Evolutionary conservation across 1,140 invertebrate genomes (phyloP).

Genomic region (Camponotus pennsylvanicus): DNA sequence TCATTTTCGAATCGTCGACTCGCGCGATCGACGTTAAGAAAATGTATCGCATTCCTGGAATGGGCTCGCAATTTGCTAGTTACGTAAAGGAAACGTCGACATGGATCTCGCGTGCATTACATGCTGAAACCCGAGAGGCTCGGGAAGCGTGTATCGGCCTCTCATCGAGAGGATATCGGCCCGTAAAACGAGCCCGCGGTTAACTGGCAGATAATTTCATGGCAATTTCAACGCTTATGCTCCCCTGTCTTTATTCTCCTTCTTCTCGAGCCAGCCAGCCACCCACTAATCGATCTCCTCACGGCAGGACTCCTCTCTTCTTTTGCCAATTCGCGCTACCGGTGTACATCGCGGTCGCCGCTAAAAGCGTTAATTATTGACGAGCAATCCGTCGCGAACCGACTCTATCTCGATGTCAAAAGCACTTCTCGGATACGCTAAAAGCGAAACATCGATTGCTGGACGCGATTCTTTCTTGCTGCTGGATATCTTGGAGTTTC

Average conservation of each 20-base stretch:
- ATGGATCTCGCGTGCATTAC: slow-evolving; percentile 56
- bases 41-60: slow-evolving; percentile 34
- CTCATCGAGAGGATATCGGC: slow-evolving; percentile 51
- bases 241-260: slow-evolving; percentile 30
- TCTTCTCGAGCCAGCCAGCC: slow-evolving; percentile 28
- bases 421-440: too few species aligned
- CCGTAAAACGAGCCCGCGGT: slow-evolving; percentile 61
- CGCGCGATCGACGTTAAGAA: not conserved
- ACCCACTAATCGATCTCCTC: slow-evolving; percentile 69
- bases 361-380: slow-evolving; percentile 32
- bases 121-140: slow-evolving; percentile 56
- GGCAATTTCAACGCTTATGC: slow-evolving; percentile 62
- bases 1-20: slow-evolving; percentile 11
- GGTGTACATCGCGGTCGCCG: not conserved
- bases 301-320: not conserved
- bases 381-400: not conserved
- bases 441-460: too few species aligned
- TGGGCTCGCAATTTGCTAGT: slow-evolving; percentile 45
- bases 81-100: slow-evolving; percentile 49
- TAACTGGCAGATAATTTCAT: slow-evolving; percentile 70
- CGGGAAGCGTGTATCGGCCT: slow-evolving; percentile 42
- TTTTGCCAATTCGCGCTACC: not conserved
- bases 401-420: not conserved
- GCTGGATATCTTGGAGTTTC: not conserved
- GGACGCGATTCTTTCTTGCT: not conserved